phyloP scores from a whole-genome alignment of 2,113 vertebrate genomes.

The Calypte anna region DNA sequence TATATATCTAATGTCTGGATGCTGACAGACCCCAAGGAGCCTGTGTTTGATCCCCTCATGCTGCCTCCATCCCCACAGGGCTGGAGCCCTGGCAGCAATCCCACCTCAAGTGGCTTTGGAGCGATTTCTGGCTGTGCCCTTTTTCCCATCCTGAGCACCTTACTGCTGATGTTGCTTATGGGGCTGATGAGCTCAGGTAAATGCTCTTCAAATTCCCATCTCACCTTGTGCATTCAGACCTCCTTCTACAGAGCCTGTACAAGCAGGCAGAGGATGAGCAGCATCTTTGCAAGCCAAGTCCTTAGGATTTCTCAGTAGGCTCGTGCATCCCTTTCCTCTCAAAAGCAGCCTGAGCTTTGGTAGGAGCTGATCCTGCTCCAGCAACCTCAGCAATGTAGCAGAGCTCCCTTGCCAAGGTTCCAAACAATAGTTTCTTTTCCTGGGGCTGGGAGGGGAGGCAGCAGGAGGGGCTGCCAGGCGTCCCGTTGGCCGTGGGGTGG shows the following conservation, averaged over 20 bases:
- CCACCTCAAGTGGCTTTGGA: not conserved
- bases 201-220: not conserved
- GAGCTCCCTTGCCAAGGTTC: slow-evolving; percentile 12
- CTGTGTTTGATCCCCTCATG: accelerated
- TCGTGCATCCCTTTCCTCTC: not conserved
- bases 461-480: slow-evolving; percentile 17
- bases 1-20: not conserved
- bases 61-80: not conserved
- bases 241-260: not conserved
- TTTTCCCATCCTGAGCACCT: not conserved
- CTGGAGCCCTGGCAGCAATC: not conserved
- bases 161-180: not conserved
- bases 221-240: not conserved
- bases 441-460: slow-evolving; percentile 39
- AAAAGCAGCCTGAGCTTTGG: not conserved
- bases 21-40: not conserved
- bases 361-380: not conserved
- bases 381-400: not conserved
- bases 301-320: not conserved
- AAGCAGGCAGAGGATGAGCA: not conserved
- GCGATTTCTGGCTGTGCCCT: not conserved
- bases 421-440: slow-evolving; percentile 38
- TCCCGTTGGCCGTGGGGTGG: not conserved
- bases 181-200: not conserved
- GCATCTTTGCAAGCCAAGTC: not conserved